Conservation (phyloP, 1,140 invertebrate genomes). For the Sarcophaga bullata region DNA sequence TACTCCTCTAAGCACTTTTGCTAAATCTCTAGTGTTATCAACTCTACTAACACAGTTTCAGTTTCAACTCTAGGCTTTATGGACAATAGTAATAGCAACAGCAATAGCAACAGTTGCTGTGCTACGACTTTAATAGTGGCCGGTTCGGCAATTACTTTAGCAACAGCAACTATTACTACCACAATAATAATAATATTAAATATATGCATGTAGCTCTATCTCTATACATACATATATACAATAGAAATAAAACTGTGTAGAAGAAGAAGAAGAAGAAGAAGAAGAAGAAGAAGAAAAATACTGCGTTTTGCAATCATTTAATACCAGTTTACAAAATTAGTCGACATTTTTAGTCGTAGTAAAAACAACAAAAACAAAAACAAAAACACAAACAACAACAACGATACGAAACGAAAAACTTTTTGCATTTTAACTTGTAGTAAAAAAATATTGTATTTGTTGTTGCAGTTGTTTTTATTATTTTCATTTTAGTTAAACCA, state of each 20-base stretch:
- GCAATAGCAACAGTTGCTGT: neutral
- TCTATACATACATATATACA: neutral
- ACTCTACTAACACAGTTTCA: constrained; percentile 16
- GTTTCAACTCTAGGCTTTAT: neutral
- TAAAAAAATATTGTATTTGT: neutral
- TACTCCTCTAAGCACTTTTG: too few relatives aligned
- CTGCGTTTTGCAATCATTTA: constrained; percentile 42
- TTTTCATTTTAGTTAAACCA: neutral
- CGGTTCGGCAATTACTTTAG: too few relatives aligned
- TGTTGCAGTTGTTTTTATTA: neutral
- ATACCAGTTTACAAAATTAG: constrained; percentile 42
- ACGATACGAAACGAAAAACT: too few relatives aligned
- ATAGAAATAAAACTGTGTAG: neutral
- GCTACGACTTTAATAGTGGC: neutral
- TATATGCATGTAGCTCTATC: neutral
- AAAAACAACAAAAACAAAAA: neutral
- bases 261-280: too few relatives aligned
- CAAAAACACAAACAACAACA: neutral
- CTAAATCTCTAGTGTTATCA: neutral
- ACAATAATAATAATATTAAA: neutral
- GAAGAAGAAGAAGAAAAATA: constrained; percentile 18
- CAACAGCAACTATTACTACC: too few relatives aligned
- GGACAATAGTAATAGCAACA: neutral
- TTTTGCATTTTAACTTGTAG: too few relatives aligned
- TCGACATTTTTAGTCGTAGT: constrained; percentile 17